Base-by-base conservation (phyloP, 2,797 vertebrate species). In the Amblyopsis hoosieri region DNA sequence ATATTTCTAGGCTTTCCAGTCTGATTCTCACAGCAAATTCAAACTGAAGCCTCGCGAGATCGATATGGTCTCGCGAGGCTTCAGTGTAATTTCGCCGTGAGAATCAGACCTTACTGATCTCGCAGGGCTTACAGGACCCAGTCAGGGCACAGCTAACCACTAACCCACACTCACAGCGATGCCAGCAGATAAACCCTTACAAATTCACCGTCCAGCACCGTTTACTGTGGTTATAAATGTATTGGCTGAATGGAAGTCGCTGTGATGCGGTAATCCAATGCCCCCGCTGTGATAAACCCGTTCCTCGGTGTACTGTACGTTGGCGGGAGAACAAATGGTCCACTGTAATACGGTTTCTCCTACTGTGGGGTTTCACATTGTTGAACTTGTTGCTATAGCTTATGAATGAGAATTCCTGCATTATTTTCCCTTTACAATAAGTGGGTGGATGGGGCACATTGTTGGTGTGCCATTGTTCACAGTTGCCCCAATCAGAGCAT, bases 351-450 rank as follows among this genome's bases (percentile, higher is more conserved):
- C 57, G 69, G 69, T 81, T 84, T 81, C 76, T 73, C 78, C 74
- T 56, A 72, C 74, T 62, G 70, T 15, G 14, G 58, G 8, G 45
- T 49, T 62, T 62, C 66, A 48, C 45, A 50, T 71, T 58, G 23
- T 55, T 68, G 60, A 23, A 23, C 19, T 23, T 23, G 19, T 57
- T 23, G 51, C 67, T 17, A 31, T 17, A 31, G 59, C 33, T 58
- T 61, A 64, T 73, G 74, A 85, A 83, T 79, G 75, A 67, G 54
- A 75, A 82, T 80, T 69, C 53, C 62, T 67, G 76, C 76, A 84
- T 87, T 71, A 69, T 80, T 69, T 81, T 71, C 45, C 51, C 62
- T 73, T 66, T 46, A 62, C 63, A 75, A 65, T 74, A 19, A 74
- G 71, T 66, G 63, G 57, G 54, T 45, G 60, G 75, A 63, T 71